Evolutionary conservation across 2,113 vertebrate species (phyloP), one percentile per base, ranked within the genome.

Genomic region (Octodon degus): DNA sequence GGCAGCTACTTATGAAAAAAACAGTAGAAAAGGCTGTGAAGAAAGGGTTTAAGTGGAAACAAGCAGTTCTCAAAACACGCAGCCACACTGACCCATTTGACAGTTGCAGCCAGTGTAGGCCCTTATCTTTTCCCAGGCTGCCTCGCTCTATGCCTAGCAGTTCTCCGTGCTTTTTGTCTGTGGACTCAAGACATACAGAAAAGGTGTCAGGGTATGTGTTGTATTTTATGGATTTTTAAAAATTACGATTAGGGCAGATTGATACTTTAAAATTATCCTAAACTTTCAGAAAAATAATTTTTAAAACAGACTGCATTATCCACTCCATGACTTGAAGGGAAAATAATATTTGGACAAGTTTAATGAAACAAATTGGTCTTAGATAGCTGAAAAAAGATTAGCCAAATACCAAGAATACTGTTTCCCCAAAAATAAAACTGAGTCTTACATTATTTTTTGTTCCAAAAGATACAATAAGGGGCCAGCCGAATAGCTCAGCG

Each of bases 1-100:
- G 93, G 94, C 93, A 96, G 93, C 88, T 97, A 87, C 96, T 97
- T 86, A 77, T n/a, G 67, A 60, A 22, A 79, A 88, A 82, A 85
- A 58, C 14, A 25, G 40, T 6, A 84, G 80, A 63, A 79, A 87
- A 55, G 47, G 24, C 63, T 72, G 32, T 17, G 17, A 89, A 40
- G 37, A 85, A 60, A 77, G 24, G 7, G 25, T 76, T 85, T 43
- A 50, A 13, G 10, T 2, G 90, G 43, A 63, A 43, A 50, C 25
- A 60, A 82, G 62, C 47, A 50, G 40, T 34, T 63, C 30, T 37
- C n/a, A n/a, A 43, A 65, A 68, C 2, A 4, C 9, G 34, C 0
- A 0, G n/a, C 24, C 11, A 27, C 20, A 3, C 0, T 16, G 74
- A 53, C 67, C 58, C 13, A 34, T 5, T 9, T 37, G 84, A 43